Evolutionary conservation across 2,797 vertebrate genomes (phyloP).

Genomic region (Acanthopagrus latus): DNA sequence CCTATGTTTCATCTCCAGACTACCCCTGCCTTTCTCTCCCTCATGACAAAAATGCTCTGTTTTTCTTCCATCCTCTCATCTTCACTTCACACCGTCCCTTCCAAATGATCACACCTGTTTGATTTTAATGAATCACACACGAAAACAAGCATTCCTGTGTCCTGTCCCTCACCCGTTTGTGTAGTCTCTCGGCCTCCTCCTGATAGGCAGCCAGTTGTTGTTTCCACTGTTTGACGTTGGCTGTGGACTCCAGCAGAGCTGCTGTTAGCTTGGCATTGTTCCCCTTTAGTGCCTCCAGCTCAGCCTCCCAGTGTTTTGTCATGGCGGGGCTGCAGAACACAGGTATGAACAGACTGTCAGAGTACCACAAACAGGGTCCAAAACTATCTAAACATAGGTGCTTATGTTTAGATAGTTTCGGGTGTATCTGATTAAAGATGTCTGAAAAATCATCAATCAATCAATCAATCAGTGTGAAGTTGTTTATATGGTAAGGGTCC

Average conservation of each 20-base stretch:
- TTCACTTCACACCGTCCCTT: constrained; percentile 40
- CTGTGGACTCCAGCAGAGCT: constrained; percentile 97
- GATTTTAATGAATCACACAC: constrained; percentile 48
- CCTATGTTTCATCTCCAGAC: constrained; percentile 28
- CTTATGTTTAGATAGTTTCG: constrained; percentile 3
- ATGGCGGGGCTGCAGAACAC: constrained; percentile 90
- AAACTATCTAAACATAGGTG: no score
- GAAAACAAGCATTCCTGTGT: constrained; percentile 34
- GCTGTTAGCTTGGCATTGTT: constrained; percentile 98
- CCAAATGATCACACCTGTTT: constrained; percentile 37
- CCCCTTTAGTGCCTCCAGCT: constrained; percentile 96
- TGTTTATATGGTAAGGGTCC: background rate
- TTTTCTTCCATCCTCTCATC: constrained; percentile 38
- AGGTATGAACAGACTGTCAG: constrained; percentile 21
- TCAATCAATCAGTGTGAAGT: background rate
- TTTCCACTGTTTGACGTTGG: constrained; percentile 99
- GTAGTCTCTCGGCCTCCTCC: constrained; percentile 98
- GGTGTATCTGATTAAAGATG: constrained; percentile 10
- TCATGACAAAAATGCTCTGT: constrained; percentile 5
- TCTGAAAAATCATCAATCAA: background rate
- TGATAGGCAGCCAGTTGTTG: constrained; percentile 98
- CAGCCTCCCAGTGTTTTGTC: constrained; percentile 99
- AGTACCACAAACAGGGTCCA: constrained; percentile 13
- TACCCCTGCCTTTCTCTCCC: constrained; percentile 12
- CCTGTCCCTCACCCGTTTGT: constrained; percentile 91